Percentiles rank a stretch among this genome's conserved stretches.
These are phyloP conservation scores for Sphaerodactylus townsendi DNA, from an alignment of 2,113 vertebrate species.

Conservation along the genomic window DNA sequence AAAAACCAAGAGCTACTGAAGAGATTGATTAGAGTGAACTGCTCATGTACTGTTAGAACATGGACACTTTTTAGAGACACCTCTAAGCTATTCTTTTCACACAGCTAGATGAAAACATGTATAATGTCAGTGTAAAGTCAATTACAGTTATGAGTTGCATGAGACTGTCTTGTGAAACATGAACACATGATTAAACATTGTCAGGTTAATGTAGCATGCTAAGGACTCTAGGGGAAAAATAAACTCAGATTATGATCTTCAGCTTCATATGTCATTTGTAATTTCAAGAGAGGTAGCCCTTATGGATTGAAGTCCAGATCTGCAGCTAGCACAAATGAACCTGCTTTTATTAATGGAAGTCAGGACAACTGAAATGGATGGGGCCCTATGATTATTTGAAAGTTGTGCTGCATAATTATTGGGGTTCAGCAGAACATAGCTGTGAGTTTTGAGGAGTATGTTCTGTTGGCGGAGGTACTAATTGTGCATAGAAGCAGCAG, in stretches of 20 bases:
- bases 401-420: background rate
- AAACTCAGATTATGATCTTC: constrained; percentile 77
- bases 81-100: constrained; percentile 73
- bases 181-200: constrained; percentile 78
- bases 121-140: constrained; percentile 77
- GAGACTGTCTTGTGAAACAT: constrained; percentile 79
- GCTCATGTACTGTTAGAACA: constrained; percentile 59
- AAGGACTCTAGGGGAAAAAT: constrained; percentile 79
- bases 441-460: constrained; percentile 2
- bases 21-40: constrained; percentile 60
- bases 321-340: background rate
- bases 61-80: constrained; percentile 70
- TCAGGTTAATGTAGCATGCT: constrained; percentile 87
- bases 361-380: constrained; percentile 10
- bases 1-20: constrained; percentile 28
- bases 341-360: constrained; percentile 18
- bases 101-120: constrained; percentile 70
- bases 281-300: constrained; percentile 56
- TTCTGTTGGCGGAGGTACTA: too few species aligned
- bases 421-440: constrained; percentile 21
- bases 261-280: constrained; percentile 74
- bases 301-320: constrained; percentile 48
- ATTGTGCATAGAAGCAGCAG: too few species aligned
- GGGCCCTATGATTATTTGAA: constrained; percentile 7
- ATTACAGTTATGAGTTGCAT: constrained; percentile 83